Base-by-base conservation (phyloP, 1,140 invertebrate species). In the Dufourea novaeangliae region DNA sequence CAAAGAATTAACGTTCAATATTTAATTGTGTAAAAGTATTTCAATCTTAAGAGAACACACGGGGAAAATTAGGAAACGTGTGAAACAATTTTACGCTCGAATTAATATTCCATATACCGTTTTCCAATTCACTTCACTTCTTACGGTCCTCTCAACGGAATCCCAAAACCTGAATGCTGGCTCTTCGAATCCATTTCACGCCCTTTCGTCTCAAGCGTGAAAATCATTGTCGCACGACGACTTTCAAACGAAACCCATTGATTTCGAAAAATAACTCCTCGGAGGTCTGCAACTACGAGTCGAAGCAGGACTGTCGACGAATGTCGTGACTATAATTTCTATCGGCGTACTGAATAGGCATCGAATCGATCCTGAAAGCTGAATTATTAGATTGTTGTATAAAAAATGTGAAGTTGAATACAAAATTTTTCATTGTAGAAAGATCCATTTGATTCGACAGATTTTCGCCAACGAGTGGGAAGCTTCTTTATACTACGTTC, bases 231-330 rank as follows among this genome's bases (percentile, higher is more conserved):
- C 54, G 44, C 61, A 14, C 56, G 8, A 72, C 46, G 54, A 32
- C 46, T 56, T 29, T 29, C 41, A 59, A 83, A 83, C 69, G 46
- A 63, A 74, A 74, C 77, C 46, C 66, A 52, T 62, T 50, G 66
- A 78, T 50, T 22, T 50, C 80, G 34, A 46, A 25, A n/a, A 50
- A n/a, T 25, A 44, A 29, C 20, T 63, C 29, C 29, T 11, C 17
- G 12, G 17, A 20, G 59, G 34, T 44, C 17, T 5, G 11, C 10
- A 29, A 1, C 29, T 22, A 25, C 59, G 46, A n/a, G 17, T 14
- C 69, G 44, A 39, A 29, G 41, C 27, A 12, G 11, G 34, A 46
- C 27, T 3, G 22, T 50, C 37, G 17, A 57, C 29, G 61, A 50
- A 52, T 22, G 11, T 64, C 75, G 75, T 50, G 57, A 78, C 44